Percentiles rank a stretch among this genome's conserved stretches.
Evolutionary conservation across 2,797 vertebrate genomes (phyloP).

Genomic region (Mus spretus): DNA sequence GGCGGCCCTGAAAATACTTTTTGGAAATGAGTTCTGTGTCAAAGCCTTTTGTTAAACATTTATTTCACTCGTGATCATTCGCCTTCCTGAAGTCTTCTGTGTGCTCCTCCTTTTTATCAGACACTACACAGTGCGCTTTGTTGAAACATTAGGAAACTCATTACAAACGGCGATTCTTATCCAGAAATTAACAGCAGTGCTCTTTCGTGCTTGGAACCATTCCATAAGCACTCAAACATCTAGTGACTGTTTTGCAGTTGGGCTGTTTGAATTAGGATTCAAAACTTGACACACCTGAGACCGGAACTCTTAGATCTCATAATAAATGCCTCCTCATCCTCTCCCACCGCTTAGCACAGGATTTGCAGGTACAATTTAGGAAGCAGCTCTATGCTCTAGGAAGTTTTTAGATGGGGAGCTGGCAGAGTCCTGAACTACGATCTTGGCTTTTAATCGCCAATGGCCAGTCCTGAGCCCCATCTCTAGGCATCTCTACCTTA

Average conservation of each 20-base stretch:
- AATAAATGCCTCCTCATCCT: neutral
- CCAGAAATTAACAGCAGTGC: neutral
- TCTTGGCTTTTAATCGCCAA: neutral
- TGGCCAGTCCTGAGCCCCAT: neutral
- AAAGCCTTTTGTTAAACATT: neutral
- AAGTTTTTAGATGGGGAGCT: neutral
- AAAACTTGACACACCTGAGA: neutral
- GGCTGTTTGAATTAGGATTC: neutral
- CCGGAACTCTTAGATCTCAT: neutral
- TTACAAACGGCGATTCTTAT: neutral
- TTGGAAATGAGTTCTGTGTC: neutral
- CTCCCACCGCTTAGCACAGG: neutral
- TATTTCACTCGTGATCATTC: neutral
- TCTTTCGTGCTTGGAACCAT: neutral
- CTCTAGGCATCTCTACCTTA: neutral
- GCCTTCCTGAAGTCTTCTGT: neutral
- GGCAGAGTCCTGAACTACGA: neutral
- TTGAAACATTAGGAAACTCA: neutral
- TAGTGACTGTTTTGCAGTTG: neutral
- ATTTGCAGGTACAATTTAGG: neutral
- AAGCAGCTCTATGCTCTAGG: fast-evolving
- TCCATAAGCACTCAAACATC: neutral
- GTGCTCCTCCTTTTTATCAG: neutral
- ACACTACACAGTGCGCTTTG: neutral
- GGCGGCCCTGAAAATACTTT: neutral